Evolutionary conservation across 2,797 vertebrate genomes (phyloP).

Genomic region (Mormyrus hasselquistii): DNA sequence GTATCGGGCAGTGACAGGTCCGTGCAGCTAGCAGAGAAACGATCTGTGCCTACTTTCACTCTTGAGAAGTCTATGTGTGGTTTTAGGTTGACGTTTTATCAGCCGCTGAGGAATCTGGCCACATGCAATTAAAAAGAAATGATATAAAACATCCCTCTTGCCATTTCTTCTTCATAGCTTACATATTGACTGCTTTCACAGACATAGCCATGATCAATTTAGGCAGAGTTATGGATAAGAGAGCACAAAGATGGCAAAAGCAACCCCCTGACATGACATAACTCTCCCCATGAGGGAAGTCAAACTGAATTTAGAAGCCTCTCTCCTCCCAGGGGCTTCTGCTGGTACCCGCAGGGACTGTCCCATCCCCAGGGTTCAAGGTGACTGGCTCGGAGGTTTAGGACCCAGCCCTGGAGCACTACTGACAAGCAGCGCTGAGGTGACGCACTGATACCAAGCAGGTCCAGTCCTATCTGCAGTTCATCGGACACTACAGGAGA

Average conservation of each 20-base stretch:
- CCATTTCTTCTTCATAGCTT: not conserved
- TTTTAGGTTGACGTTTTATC: not conserved
- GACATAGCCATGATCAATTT: not conserved
- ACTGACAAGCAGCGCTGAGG: not conserved
- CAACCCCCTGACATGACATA: not conserved
- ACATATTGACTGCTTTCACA: not conserved
- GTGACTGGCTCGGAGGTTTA: constrained; percentile 14
- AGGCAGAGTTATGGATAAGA: not conserved
- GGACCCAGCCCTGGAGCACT: not conserved
- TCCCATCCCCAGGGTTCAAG: constrained; percentile 15
- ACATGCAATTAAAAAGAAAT: not conserved
- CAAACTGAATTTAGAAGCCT: constrained; percentile 13
- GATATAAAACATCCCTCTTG: not conserved
- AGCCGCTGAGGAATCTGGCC: not conserved
- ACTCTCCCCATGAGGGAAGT: not conserved
- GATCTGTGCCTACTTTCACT: not conserved
- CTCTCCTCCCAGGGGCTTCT: constrained; percentile 17
- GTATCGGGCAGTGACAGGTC: not conserved
- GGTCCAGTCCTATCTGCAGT: not conserved
- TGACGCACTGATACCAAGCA: not conserved
- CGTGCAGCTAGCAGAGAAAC: not conserved
- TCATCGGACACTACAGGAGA: not conserved
- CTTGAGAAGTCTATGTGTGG: not conserved
- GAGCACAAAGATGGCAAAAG: not conserved
- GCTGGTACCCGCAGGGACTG: constrained; percentile 2